Evolutionary conservation across 2,888 invertebrate species (phyloP).

Genomic region (Rotaria macrura): DNA sequence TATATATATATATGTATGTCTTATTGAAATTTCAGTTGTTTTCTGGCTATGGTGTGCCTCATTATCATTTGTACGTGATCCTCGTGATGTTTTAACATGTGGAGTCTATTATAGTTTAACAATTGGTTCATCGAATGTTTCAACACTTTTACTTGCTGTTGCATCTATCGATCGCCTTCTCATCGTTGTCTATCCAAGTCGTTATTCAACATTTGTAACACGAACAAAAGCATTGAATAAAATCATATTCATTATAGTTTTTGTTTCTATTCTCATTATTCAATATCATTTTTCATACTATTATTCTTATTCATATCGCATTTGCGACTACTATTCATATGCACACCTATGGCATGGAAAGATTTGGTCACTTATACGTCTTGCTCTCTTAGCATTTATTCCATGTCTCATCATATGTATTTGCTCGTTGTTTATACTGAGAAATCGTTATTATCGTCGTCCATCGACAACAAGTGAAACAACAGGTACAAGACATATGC

Average conservation of each 20-base stretch:
- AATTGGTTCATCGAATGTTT: background rate
- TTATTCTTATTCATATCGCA: background rate
- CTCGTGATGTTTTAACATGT: background rate
- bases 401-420: background rate
- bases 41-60: background rate
- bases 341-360: background rate
- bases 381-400: background rate
- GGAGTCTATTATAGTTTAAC: background rate
- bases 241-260: background rate
- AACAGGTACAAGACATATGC: slow-evolving; percentile 1
- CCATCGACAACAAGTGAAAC: background rate
- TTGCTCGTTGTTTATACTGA: background rate
- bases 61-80: background rate
- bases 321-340: background rate
- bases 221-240: background rate
- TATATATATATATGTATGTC: too few species aligned
- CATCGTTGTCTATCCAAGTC: background rate
- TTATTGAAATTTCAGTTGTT: background rate
- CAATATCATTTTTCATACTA: background rate
- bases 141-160: background rate
- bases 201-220: background rate
- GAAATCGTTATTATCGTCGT: background rate
- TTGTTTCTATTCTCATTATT: background rate
- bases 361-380: background rate
- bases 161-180: background rate